Evolutionary conservation across 2,888 invertebrate species (phyloP), one percentile per base, ranked within the genome.

Genomic region (Proisotoma minuta): DNA sequence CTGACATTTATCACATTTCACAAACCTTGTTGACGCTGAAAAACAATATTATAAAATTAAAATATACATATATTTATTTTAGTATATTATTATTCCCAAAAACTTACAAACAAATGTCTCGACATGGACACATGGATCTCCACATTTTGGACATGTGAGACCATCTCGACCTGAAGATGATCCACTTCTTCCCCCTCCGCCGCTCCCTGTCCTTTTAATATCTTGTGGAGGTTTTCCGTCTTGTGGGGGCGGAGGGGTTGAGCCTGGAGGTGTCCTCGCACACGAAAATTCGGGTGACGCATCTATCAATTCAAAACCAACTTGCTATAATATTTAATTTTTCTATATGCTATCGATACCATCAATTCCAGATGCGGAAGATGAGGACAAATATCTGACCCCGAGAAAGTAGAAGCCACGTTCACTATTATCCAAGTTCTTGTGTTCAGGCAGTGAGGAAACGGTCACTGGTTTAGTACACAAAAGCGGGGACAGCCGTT

Each of bases 1-100:
- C 79, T 95, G 93, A 77, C 97, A 97, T 78, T 95, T 96, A 79
- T 96, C 95, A 80, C 97, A 97, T 80, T 95, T 96, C 39, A 97
- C 96, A 80, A 97, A 97, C 73, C 95, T 84, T 49, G 95, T 94
- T 56, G 95, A 94, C 62, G 84, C 84, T 84, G 72, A n/a, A 49
- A 52, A 58, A 50, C 47, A 51, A 23, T 20, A 50, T 18, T 40
- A 24, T 26, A 59, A 39, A 48, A 15, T 15, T 34, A 54, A 27
- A 27, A 39, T 27, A 34, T 5, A n/a, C 50, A 50, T 24, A 24
- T 50, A 22, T 10, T 50, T n/a, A 50, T 3, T 50, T 50, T 26
- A 50, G 23, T 20, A 24, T 50, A 34, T 34, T 8, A 8, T 34
- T 34, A 8, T 12, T 34, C 12, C 39, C 8, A 34, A 34, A 50